Conservation (phyloP, 2,888 invertebrate species). For the Pristionchus japonicus region DNA sequence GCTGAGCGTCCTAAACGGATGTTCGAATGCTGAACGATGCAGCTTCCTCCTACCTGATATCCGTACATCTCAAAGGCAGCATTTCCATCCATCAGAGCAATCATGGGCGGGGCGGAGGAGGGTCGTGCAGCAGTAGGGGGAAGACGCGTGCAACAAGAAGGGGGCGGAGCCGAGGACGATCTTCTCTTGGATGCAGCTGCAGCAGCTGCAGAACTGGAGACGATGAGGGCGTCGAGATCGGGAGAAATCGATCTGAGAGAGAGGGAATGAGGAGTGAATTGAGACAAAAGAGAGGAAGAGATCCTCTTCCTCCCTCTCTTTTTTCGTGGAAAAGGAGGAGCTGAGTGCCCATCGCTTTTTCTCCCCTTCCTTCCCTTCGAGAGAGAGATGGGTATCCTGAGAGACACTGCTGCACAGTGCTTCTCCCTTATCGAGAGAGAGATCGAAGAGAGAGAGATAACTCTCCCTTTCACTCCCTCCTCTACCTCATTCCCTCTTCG, state of each 20-base stretch:
- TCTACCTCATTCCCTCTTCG: neutral
- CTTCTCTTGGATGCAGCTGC: neutral
- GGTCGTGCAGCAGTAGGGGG: neutral
- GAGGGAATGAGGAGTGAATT: neutral
- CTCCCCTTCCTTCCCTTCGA: constrained; percentile 12
- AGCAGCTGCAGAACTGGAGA: neutral
- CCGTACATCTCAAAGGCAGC: neutral
- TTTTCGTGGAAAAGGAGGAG: constrained; percentile 31
- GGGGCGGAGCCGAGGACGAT: constrained; percentile 30
- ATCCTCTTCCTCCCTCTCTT: constrained; percentile 5
- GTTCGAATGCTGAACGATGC: too few species aligned
- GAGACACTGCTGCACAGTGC: neutral
- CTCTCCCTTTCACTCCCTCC: constrained; percentile 28
- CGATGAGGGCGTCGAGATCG: constrained; percentile 6
- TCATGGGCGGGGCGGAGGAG: constrained; percentile 17
- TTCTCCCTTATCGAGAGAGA: constrained; percentile 24
- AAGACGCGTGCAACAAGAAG: neutral
- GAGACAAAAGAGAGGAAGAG: constrained; percentile 29
- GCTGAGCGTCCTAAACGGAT: constrained; percentile 6
- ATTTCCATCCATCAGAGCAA: constrained; percentile 33
- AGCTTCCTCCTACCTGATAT: neutral
- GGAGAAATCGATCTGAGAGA: constrained; percentile 6
- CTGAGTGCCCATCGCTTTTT: constrained; percentile 15
- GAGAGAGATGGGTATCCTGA: constrained; percentile 30
- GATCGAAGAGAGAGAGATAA: neutral